Percentiles rank a stretch among this genome's conserved stretches.
Evolutionary conservation across 92 coral and sea anemone genomes (phyloP).

Genomic region (Porites divaricata): DNA sequence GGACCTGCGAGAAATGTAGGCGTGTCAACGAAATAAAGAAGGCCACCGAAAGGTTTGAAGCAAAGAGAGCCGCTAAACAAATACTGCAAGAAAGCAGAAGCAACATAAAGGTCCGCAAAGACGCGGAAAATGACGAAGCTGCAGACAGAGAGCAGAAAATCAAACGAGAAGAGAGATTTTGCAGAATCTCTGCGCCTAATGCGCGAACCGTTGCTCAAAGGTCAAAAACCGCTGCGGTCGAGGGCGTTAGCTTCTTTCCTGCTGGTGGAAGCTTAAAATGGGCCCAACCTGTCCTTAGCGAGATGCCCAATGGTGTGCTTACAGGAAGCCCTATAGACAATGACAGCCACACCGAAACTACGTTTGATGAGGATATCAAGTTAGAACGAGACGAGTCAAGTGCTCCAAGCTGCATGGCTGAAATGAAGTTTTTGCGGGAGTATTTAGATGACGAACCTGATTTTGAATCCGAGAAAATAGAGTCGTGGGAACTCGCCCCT

Average conservation of each 20-base stretch:
- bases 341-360: neutral
- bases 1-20: conserved; percentile 33
- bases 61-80: conserved; percentile 33
- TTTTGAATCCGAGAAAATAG: conserved; percentile 31
- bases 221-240: neutral
- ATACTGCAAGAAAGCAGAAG: conserved; percentile 12
- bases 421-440: conserved; percentile 21
- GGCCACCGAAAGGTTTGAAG: conserved; percentile 36
- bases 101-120: neutral
- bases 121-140: neutral
- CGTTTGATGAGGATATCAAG: neutral
- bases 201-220: conserved; percentile 31
- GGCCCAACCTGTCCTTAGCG: conserved; percentile 35
- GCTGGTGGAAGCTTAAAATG: conserved; percentile 30
- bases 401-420: neutral
- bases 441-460: conserved; percentile 39
- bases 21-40: conserved; percentile 20
- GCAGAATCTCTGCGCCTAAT: conserved; percentile 3
- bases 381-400: neutral
- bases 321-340: neutral
- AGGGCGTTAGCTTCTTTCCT: neutral
- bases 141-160: conserved; percentile 24
- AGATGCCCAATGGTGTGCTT: conserved; percentile 9
- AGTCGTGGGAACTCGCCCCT: conserved; percentile 19
- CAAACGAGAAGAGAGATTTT: conserved; percentile 33